A percentile compares a stretch with the other conserved stretches of the same genome.
Conservation (phyloP, 92 coral and sea anemone genomes). For the Zoanthus solanderi region DNA sequence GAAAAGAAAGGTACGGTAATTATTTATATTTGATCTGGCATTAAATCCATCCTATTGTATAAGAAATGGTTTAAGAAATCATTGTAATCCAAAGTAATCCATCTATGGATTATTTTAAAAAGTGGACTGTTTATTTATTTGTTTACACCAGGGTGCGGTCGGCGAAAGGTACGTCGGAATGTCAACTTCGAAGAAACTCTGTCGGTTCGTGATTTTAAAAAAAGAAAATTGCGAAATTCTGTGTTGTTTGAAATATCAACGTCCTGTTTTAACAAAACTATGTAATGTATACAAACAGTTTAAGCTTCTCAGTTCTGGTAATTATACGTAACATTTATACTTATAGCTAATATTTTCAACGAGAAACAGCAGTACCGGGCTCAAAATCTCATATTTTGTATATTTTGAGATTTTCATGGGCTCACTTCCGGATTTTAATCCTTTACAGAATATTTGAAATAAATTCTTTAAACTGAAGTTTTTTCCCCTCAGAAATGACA, state of each 20-base stretch:
- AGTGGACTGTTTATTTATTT: neutral
- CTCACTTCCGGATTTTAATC: slow-evolving; percentile 4
- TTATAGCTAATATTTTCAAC: neutral
- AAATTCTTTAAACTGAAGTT: neutral
- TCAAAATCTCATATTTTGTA: neutral
- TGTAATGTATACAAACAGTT: too few relatives aligned
- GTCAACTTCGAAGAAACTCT: neutral
- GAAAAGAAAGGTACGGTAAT: neutral
- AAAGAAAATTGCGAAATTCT: neutral
- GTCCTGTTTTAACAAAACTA: neutral
- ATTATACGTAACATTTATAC: neutral
- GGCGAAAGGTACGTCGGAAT: neutral
- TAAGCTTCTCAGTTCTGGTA: too few relatives aligned
- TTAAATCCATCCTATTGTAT: neutral
- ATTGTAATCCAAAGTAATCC: neutral
- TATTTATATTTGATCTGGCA: neutral
- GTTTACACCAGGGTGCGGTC: neutral
- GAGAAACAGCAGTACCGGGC: neutral
- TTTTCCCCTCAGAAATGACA: neutral
- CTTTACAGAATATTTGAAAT: neutral
- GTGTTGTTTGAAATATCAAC: neutral
- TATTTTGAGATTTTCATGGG: neutral
- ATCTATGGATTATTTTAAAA: neutral
- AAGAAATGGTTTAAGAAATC: neutral
- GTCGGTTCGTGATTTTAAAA: neutral